Base-by-base conservation (phyloP, 2,888 invertebrate genomes). In the Drosophila nr. fundita region DNA sequence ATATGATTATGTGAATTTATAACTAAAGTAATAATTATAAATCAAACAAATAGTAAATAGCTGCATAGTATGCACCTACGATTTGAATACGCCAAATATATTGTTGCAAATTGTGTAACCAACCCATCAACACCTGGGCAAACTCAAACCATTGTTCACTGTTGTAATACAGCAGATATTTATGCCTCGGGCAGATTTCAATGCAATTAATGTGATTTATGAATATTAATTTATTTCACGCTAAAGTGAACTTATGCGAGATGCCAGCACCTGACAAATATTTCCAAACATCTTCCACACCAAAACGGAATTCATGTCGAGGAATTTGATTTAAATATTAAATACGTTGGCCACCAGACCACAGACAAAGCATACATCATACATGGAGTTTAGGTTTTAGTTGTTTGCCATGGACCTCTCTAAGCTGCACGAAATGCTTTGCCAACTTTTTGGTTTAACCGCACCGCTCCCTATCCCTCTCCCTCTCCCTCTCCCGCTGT, bases 241-340 rank as follows among this genome's bases (percentile, higher is more conserved):
- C 64, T 66, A 61, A 60, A 21, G 64, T 73, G 27, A 52, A 38
- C 29, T 5, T n/a, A 55, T 57, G 40, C 42, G 11, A 57, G 18
- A 40, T 63, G 68, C 49, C 59, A 54, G 53, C 60, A 53, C 58
- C 67, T 34, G 59, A 45, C 68, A 84, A 82, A 78, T 70, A 82
- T 76, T 84, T 72, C 84, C 68, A 73, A 75, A 63, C 49, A 55
- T 64, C 62, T 60, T 55, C 57, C 69, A 11, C 11, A 11, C 38
- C 64, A 40, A 67, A 75, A 66, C 67, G 29, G 60, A 74, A 81
- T 83, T 86, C 71, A 71, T 76, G 57, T 64, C 36, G 32, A 53
- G 71, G 71, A 79, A 81, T 83, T 83, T 89, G 76, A 87, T 87
- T 87, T 83, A 68, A 72, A 81, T 81, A 84, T 87, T 86, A 76